Evolutionary conservation across 2,797 vertebrate species (phyloP), one percentile per base, ranked within the genome.

Genomic region (Margarornis squamiger): DNA sequence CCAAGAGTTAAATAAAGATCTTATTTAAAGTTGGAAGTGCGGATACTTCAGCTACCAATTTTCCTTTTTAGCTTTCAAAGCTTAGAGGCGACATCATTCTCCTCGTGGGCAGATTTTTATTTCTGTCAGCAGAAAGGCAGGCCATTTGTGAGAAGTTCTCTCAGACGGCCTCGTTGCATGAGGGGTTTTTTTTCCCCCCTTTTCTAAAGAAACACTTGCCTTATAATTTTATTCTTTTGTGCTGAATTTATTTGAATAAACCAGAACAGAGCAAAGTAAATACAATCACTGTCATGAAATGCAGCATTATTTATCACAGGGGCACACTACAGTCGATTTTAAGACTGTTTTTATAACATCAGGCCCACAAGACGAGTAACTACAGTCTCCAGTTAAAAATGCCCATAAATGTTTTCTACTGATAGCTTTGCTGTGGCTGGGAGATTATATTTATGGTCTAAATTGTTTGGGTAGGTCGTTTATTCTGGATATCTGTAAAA

Each of bases 191-290:
- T 66, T 66, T 48, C 92, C 92, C 61, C 62, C 27, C 62, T 67
- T 78, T 61, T 38, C 34, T 29, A n/a, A 92, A 84, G 88, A 88
- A 81, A 85, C 0, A 1, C 51, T 90, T 87, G 17, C 59, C 92
- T 89, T 34, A 65, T 78, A 36, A 48, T 78, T 78, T 77, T 48
- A n/a, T 46, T 93, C 58, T 93, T 83, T 86, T 73, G 21, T 48
- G 39, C 36, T 71, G 92, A 82, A 95, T 95, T 95, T 92, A 83
- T 96, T 97, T 95, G 54, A 72, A 54, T 94, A 89, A 98, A 95
- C 38, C 65, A 59, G 71, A 54, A 46, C 30, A 67, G 54, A 90
- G 45, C 30, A 86, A 83, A 94, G 22, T 61, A 94, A 95, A 95
- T 12, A 61, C 30, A 36, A 73, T 58, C 57, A n/a, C 57, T 66